Evolutionary conservation across 2,113 vertebrate genomes (phyloP).

Genomic region (Centropristis striata): DNA sequence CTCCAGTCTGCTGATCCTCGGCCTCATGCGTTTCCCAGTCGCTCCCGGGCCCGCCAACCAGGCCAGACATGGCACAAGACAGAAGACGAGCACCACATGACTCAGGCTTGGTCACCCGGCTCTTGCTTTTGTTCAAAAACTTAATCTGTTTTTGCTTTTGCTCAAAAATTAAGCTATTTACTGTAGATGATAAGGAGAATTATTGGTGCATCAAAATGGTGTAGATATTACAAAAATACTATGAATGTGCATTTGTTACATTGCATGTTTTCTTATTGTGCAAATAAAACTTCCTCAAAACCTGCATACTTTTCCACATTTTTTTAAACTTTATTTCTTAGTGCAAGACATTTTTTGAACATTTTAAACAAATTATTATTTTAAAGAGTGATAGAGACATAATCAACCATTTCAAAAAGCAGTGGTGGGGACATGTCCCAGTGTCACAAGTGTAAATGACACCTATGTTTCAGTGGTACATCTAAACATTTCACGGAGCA

Average conservation of each 20-base stretch:
- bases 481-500: not conserved
- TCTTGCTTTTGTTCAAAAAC: constrained; percentile 77
- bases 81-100: constrained; percentile 55
- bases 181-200: not conserved
- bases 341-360: no score
- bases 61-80: constrained; percentile 65
- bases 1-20: constrained; percentile 82
- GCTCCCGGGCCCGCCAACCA: constrained; percentile 56
- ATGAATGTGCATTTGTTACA: no score
- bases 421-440: no score
- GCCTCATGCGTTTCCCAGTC: constrained; percentile 57
- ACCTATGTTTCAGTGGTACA: not conserved
- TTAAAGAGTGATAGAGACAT: no score
- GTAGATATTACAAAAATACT: no score
- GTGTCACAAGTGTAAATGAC: not conserved
- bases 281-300: no score
- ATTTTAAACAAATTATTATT: no score
- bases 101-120: constrained; percentile 57
- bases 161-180: constrained; percentile 20
- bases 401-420: no score
- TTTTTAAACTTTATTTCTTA: no score
- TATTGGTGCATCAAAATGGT: no score
- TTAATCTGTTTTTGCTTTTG: constrained; percentile 51
- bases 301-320: no score
- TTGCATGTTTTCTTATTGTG: no score